Conservation (phyloP, 2,888 invertebrate species). For the Torymus auratus region DNA sequence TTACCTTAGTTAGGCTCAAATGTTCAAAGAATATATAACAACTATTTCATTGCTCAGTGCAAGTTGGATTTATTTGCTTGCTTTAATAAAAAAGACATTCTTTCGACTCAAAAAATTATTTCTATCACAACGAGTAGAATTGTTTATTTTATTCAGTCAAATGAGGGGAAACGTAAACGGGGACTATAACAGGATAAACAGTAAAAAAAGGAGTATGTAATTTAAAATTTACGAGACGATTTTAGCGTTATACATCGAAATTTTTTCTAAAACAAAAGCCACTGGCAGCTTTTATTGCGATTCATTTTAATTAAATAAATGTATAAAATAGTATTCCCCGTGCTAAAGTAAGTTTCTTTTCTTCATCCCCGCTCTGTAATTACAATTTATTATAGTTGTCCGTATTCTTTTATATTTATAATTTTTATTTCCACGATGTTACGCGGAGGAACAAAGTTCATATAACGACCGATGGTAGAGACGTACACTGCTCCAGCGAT, state of each 20-base stretch:
- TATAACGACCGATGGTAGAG: conserved; percentile 66
- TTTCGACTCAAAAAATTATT: conserved; percentile 39
- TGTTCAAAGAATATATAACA: conserved; percentile 43
- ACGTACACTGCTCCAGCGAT: conserved; percentile 66
- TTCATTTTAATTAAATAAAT: conserved; percentile 70
- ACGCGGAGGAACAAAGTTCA: conserved; percentile 68
- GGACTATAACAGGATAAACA: conserved; percentile 51
- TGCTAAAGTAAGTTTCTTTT: conserved; percentile 65
- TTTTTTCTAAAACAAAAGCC: conserved; percentile 65
- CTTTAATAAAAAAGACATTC: conserved; percentile 54
- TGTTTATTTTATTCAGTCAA: conserved; percentile 60
- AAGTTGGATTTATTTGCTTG: conserved; percentile 36
- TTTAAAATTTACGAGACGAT: conserved; percentile 54
- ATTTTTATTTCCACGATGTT: conserved; percentile 64
- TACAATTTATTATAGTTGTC: conserved; percentile 67
- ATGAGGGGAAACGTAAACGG: conserved; percentile 59
- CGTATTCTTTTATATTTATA: conserved; percentile 63
- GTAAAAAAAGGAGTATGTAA: conserved; percentile 45
- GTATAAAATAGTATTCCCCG: conserved; percentile 70
- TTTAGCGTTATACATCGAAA: conserved; percentile 38
- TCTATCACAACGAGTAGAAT: conserved; percentile 59
- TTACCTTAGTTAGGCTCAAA: conserved; percentile 34
- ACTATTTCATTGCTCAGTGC: conserved; percentile 36
- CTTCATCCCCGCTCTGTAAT: conserved; percentile 60
- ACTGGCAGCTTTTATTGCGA: conserved; percentile 58